These are phyloP conservation scores for Anarhynchus alexandrinus DNA, from an alignment of 2,113 vertebrate species.

Conservation along the genomic window DNA sequence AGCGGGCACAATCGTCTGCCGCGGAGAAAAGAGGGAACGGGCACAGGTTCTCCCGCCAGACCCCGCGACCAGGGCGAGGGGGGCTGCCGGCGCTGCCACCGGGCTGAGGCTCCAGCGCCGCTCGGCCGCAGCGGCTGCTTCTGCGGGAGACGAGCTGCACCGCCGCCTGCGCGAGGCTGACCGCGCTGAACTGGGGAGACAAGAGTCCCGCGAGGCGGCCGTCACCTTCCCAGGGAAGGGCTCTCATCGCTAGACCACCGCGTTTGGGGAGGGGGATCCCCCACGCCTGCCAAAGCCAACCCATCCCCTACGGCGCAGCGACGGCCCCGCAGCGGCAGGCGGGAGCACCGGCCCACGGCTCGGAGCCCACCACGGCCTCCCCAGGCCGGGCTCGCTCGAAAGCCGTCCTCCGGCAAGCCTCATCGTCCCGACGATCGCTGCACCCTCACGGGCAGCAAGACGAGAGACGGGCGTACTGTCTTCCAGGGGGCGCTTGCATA, in stretches of 20 bases:
- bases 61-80: accelerated
- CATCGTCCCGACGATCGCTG: neutral
- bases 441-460: neutral
- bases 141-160: neutral
- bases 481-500: neutral
- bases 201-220: accelerated
- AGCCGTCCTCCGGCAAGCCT: neutral
- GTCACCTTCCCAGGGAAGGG: neutral
- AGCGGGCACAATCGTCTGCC: neutral
- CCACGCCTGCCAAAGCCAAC: accelerated
- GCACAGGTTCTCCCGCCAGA: neutral
- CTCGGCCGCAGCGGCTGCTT: neutral
- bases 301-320: accelerated
- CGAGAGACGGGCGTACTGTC: neutral
- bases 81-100: neutral
- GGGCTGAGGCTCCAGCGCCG: accelerated
- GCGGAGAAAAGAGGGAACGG: accelerated
- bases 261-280: neutral
- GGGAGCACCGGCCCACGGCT: neutral
- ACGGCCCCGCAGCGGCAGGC: neutral
- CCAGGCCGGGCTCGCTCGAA: neutral
- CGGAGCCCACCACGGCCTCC: neutral
- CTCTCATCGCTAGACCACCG: accelerated
- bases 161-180: accelerated
- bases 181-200: accelerated